Base-by-base conservation (phyloP, 64 coral and sea anemone species). In the Hydrozoanthus tunicans region DNA sequence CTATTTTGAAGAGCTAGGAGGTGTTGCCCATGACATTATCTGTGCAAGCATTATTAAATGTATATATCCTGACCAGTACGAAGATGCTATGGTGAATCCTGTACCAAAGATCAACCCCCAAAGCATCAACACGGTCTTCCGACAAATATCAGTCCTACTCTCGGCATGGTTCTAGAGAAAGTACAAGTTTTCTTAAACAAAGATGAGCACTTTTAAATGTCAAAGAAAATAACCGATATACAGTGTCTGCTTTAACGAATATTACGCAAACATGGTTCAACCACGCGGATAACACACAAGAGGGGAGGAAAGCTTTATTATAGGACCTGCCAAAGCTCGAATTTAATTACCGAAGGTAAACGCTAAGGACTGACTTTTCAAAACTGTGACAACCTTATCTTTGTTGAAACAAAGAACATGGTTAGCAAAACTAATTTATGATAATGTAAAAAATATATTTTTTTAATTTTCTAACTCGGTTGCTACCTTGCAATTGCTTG, bases 1-100 rank as follows among this genome's bases (percentile, higher is more conserved):
- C 58, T 81, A n/a, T 54, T 52, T n/a, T 70, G 79, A 91, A 81
- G 89, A 91, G 51, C 75, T 81, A 53, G 77, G 24, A 3, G 55
- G 13, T 25, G 90, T 81, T 56, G 70, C 71, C 56, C 90, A 91
- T 80, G 32, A 91, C 67, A 91, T 91, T 24, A 62, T 81, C 77
- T 81, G 43, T 69, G 6, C 76, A n/a, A 80, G 74, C 43, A 91
- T 81, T 51, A 53, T n/a, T 53, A n/a, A 60, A 52, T 24, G 77
- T 5, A 91, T 70, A 81, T 91, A 91, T 54, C 89, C 90, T 6
- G 63, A 14, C 58, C 26, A 54, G 6, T 82, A 91, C n/a, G 76
- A 91, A 56, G 67, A 91, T 5, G 90, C 90, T 1, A 79, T 91
- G 10, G 69, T 91, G 6, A 82, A 14, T 0, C 90, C 66, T 13